A percentile compares a stretch with the other conserved stretches of the same genome.
These are phyloP conservation scores for Gadus macrocephalus DNA, from an alignment of 2,113 vertebrate species.

Conservation along the genomic window DNA sequence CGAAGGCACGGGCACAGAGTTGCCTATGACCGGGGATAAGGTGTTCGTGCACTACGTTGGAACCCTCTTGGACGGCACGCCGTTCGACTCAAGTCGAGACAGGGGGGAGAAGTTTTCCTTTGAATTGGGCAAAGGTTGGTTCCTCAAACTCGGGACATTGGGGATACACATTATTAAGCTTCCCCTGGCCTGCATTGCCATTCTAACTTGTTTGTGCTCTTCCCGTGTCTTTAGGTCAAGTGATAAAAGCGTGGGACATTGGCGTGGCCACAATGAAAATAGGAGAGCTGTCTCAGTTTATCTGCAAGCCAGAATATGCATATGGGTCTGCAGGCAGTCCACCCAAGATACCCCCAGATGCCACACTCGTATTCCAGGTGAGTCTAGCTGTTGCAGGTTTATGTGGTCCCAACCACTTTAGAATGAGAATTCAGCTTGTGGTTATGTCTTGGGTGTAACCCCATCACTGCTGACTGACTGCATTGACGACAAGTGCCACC, in stretches of 20 bases:
- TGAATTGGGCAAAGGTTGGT: conserved; percentile 93
- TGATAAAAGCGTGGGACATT: conserved; percentile 97
- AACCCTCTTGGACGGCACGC: conserved; percentile 87
- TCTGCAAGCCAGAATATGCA: conserved; percentile 91
- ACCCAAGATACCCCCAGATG: conserved; percentile 91
- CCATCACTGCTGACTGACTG: no score
- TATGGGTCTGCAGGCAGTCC: conserved; percentile 94
- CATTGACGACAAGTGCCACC: no score
- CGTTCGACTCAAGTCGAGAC: conserved; percentile 94
- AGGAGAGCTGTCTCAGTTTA: conserved; percentile 86
- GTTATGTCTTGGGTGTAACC: no score
- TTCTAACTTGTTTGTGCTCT: background rate
- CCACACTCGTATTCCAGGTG: conserved; percentile 93
- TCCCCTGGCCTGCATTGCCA: background rate
- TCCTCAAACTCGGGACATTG: background rate
- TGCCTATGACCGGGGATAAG: conserved; percentile 92
- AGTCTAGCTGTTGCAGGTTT: conserved; percentile 13
- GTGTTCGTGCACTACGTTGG: conserved; percentile 95
- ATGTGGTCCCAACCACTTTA: background rate
- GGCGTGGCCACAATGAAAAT: conserved; percentile 91
- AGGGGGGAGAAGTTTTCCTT: conserved; percentile 89
- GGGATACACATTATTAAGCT: background rate
- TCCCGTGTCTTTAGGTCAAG: conserved; percentile 76
- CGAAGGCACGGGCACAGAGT: conserved; percentile 83
- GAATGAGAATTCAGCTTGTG: no score